Percentiles rank a stretch among this genome's conserved stretches.
Evolutionary conservation across 2,888 invertebrate genomes (phyloP).

Genomic region (Drosophila hamatofila): DNA sequence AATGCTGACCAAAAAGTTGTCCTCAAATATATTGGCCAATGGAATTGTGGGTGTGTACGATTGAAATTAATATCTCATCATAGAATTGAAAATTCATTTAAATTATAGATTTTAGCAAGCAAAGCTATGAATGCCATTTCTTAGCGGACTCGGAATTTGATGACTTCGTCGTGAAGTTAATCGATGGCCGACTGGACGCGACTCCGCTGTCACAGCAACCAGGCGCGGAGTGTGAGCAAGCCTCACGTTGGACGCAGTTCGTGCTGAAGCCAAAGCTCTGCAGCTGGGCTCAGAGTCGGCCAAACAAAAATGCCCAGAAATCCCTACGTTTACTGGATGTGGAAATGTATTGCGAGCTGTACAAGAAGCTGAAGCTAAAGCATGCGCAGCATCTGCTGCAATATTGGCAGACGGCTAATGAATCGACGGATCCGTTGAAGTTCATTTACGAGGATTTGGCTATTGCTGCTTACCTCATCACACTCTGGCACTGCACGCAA

Average conservation of each 20-base stretch:
- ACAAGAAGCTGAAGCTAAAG: conserved; percentile 91
- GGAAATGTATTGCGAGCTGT: conserved; percentile 90
- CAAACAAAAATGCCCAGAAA: conserved; percentile 24
- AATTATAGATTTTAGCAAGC: conserved; percentile 69
- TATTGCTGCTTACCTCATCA: conserved; percentile 94
- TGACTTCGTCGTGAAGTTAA: conserved; percentile 67
- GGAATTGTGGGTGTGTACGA: conserved; percentile 71
- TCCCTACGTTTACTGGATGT: conserved; percentile 89
- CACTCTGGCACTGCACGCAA: conserved; percentile 90
- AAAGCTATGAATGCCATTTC: conserved; percentile 72
- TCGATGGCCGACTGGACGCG: conserved; percentile 40
- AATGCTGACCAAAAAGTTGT: conserved; percentile 73
- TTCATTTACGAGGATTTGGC: conserved; percentile 98
- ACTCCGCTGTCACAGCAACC: conserved; percentile 22
- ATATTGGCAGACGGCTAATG: conserved; percentile 96
- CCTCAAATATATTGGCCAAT: conserved; percentile 57
- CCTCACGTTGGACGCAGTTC: conserved; percentile 76
- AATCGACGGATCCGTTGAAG: conserved; percentile 96
- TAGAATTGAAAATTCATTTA: not conserved
- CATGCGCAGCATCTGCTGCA: conserved; percentile 91
- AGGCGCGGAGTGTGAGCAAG: conserved; percentile 10
- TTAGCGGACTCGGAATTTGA: conserved; percentile 43
- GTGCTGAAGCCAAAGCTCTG: conserved; percentile 86
- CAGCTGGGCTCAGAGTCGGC: conserved; percentile 71
- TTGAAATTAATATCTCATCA: not conserved